Base-by-base conservation (phyloP, 2,888 invertebrate genomes). In the Zootermopsis nevadensis region DNA sequence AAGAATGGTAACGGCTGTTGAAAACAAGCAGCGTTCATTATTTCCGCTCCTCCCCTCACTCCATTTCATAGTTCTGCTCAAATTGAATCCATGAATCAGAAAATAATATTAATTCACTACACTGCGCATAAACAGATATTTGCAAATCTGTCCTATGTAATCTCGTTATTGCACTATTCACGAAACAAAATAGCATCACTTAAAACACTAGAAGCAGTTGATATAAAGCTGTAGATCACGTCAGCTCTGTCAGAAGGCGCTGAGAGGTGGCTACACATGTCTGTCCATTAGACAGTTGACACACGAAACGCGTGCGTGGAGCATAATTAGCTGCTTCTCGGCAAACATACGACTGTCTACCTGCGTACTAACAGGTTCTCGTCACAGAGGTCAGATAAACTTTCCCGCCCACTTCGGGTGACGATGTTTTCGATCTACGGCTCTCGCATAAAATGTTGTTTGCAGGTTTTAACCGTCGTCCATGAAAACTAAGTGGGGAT, bases 261-360 rank as follows among this genome's bases (percentile, higher is more conserved):
- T 48, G 42, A 30, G 22, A 31, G 69, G 31, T 27, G 69, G 24
- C 31, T 69, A 8, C 69, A 33, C 69, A 33, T 69, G 67, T 67
- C 69, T 19, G 10, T 31, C 66, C 66, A 66, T 66, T 66, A 66
- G 19, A n/a, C 66, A 66, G 66, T 66, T 66, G n/a, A 66, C 66
- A 66, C 66, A 66, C n/a, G 66, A 27, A 2, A 6, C 33, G 69
- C 69, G 69, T 69, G 33, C 69, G 33, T 69, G 30, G 30, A 2
- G 66, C 66, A 66, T 66, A 66, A 66, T 66, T 66, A 66, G 66
- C n/a, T 12, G 66, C 27, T 66, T 8, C 27, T 66, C 27, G 27
- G 66, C 30, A 30, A 66, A 66, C n/a, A 66, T 10, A 12, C 66
- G 12, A 30, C 19, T 12, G 66, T n/a, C 66, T 66, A n/a, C 66